These are phyloP conservation scores for Calcarius lapponicus DNA, from an alignment of 2,797 vertebrate species.

Conservation along the genomic window DNA sequence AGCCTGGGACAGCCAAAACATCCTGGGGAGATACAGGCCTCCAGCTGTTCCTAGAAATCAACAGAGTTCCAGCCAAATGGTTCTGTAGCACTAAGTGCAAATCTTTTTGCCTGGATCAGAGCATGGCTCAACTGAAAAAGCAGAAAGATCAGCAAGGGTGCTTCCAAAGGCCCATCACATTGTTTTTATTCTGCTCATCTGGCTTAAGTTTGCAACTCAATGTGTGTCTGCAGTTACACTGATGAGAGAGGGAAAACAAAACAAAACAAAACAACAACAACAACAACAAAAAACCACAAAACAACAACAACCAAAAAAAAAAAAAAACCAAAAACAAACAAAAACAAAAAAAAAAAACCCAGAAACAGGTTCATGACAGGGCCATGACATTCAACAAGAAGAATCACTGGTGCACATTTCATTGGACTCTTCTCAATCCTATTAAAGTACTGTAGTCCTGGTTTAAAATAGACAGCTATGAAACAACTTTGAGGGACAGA, in stretches of 20 bases:
- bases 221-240: constrained; percentile 93
- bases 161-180: constrained; percentile 76
- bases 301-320: no score
- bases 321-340: no score
- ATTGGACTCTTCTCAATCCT: constrained; percentile 92
- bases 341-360: constrained; percentile 55
- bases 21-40: not conserved
- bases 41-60: not conserved
- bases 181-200: constrained; percentile 95
- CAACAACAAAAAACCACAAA: no score
- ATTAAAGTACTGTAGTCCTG: constrained; percentile 92
- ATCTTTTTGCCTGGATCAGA: no score
- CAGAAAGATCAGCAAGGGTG: not conserved
- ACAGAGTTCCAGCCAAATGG: not conserved
- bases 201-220: constrained; percentile 97
- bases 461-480: constrained; percentile 92
- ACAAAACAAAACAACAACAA: no score
- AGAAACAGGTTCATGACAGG: no score
- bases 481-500: constrained; percentile 98
- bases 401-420: constrained; percentile 99
- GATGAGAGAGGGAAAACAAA: constrained; percentile 89
- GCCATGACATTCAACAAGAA: constrained; percentile 77
- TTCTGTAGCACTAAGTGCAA: not conserved
- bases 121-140: not conserved
- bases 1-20: not conserved